phyloP scores from a whole-genome alignment of 2,888 invertebrate species.

The Eristalis tenax region DNA sequence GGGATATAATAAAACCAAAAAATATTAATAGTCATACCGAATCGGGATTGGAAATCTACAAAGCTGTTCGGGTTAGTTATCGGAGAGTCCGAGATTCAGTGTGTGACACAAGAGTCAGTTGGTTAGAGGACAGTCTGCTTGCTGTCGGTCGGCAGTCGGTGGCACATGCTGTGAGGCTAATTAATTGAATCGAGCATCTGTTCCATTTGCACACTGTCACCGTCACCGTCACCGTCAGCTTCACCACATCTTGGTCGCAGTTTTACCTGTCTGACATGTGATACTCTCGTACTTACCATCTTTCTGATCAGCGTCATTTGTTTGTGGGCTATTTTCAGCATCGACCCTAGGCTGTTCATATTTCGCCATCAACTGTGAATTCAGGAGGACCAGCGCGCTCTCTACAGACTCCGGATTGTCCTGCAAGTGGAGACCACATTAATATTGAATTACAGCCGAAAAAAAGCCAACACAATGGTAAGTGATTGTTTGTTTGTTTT shows the following conservation, averaged over 20 bases:
- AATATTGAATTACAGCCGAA: background rate
- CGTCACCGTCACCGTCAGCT: slow-evolving; percentile 16
- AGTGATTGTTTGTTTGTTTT: slow-evolving; percentile 31
- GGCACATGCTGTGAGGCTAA: slow-evolving; percentile 29
- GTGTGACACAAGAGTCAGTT: slow-evolving; percentile 33
- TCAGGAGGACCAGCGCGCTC: slow-evolving; percentile 41
- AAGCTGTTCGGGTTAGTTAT: slow-evolving; percentile 53
- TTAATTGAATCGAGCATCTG: slow-evolving; percentile 32
- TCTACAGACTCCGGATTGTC: slow-evolving; percentile 55
- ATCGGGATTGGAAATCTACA: slow-evolving; percentile 50
- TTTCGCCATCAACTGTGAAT: slow-evolving; percentile 30
- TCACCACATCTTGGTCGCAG: slow-evolving; percentile 20
- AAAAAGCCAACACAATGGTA: slow-evolving; percentile 45
- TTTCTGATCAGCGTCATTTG: slow-evolving; percentile 59
- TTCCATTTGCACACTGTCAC: slow-evolving; percentile 20
- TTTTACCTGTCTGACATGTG: slow-evolving; percentile 26
- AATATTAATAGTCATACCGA: slow-evolving; percentile 39
- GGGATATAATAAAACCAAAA: slow-evolving; percentile 2
- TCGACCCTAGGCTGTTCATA: slow-evolving; percentile 44
- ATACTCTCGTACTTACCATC: slow-evolving; percentile 46
- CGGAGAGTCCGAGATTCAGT: slow-evolving; percentile 39
- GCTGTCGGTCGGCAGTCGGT: slow-evolving; percentile 27
- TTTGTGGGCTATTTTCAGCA: slow-evolving; percentile 67
- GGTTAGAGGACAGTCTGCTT: background rate
- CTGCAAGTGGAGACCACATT: slow-evolving; percentile 9